phyloP scores from a whole-genome alignment of 2,797 vertebrate species.

The Hafferia zeledoni region DNA sequence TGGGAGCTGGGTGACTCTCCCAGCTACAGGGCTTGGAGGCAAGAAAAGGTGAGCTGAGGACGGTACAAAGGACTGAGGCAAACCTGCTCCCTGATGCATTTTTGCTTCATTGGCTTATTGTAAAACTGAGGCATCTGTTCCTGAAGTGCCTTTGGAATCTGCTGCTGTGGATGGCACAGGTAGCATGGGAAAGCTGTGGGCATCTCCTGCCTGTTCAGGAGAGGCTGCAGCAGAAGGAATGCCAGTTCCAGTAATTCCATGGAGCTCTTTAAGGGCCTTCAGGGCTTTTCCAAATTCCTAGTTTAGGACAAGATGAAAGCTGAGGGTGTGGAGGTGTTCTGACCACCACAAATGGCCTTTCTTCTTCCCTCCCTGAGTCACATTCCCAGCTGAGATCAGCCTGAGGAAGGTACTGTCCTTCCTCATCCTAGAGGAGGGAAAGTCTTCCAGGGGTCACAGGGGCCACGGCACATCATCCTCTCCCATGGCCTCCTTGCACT shows the following conservation, averaged over 20 bases:
- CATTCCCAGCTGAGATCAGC: neutral
- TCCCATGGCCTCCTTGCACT: accelerated
- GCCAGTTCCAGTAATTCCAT: accelerated
- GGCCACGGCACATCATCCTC: accelerated
- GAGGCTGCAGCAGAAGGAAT: neutral
- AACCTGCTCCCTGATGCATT: neutral
- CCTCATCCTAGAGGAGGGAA: neutral
- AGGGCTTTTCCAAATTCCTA: neutral
- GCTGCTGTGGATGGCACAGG: neutral
- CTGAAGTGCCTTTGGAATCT: neutral
- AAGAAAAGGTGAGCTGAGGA: constrained; percentile 29
- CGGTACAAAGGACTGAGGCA: neutral
- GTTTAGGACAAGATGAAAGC: neutral
- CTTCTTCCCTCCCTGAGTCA: neutral
- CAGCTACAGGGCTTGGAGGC: neutral
- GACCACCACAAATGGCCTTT: neutral
- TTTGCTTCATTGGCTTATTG: neutral
- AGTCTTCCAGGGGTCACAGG: neutral
- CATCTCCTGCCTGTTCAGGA: neutral
- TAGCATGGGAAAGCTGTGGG: accelerated
- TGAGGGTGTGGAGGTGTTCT: neutral
- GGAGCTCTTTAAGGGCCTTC: neutral
- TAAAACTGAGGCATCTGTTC: accelerated
- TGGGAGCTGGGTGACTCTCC: neutral
- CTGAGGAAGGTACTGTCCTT: neutral